Base-by-base conservation (phyloP, 2,888 invertebrate species). In the Phyllotreta striolata region DNA sequence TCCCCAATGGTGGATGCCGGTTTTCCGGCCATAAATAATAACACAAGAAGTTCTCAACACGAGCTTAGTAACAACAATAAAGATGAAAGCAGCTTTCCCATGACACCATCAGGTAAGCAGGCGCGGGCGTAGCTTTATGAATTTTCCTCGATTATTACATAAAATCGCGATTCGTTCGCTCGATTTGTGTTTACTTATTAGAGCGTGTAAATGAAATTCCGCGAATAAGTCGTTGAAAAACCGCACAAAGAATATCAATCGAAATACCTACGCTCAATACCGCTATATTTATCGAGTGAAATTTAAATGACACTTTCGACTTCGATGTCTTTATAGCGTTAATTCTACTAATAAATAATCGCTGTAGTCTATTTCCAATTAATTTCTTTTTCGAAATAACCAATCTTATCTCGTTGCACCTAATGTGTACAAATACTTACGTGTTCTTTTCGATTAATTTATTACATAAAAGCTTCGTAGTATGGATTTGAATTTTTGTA, bases 21-120 rank as follows among this genome's bases (percentile, higher is more conserved):
- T 24, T 77, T 81, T 68, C 80, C 81, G 14, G 75, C 77, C 37
- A 80, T 81, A 66, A 81, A 81, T 70, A 81, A 81, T 70, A 81
- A 81, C 64, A 68, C 77, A 37, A 52, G 77, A 57, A 75, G 73
- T 54, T 63, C 77, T 57, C 47, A 12, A 38, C 72, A 76, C 59
- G 76, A 78, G 49, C 78, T 76, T 60, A 78, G 77, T 66, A 80
- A 79, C 66, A 79, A 80, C 67, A 77, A 79, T 65, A 74, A 76
- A 54, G 74, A 77, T 52, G 74, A 76, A 55, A 74, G 74, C 57
- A 74, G 73, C 46, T 76, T 79, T 63, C 82, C 82, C 51, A 72
- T 82, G 62, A 81, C 81, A 13, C 79, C 81, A 39, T 75, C 78
- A 71, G 81, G 81, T 81, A 72, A 72, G 69, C 71, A 6, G 35